Percentiles rank a stretch among this genome's conserved stretches.
These are phyloP conservation scores for Peromyscus californicus DNA, from an alignment of 2,113 vertebrate genomes.

Conservation along the genomic window DNA sequence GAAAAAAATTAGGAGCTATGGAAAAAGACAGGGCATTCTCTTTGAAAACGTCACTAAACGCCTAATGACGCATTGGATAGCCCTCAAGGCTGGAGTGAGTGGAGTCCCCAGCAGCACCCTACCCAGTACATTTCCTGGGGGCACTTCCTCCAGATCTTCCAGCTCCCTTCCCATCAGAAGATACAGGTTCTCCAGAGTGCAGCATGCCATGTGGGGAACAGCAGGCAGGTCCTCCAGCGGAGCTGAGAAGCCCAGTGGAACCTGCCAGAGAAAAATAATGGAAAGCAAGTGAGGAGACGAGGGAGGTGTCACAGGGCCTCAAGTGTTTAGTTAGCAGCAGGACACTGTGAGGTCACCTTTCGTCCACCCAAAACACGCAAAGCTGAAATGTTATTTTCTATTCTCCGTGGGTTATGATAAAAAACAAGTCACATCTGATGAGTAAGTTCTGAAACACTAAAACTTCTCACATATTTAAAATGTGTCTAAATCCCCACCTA, in stretches of 20 bases:
- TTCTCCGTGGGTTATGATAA: neutral
- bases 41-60: neutral
- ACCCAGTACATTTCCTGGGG: conserved; percentile 97
- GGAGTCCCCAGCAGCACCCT: conserved; percentile 1
- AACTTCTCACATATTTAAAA: neutral
- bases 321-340: neutral
- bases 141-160: conserved; percentile 94
- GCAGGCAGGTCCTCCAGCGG: conserved; percentile 80
- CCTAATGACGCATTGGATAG: rapidly evolving
- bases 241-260: conserved; percentile 88
- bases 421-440: neutral
- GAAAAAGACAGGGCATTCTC: neutral
- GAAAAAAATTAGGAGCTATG: neutral
- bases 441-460: conserved; percentile 30
- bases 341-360: neutral
- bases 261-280: conserved; percentile 83
- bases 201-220: conserved; percentile 92
- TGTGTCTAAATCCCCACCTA: neutral
- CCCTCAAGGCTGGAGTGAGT: rapidly evolving
- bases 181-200: conserved; percentile 92
- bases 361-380: neutral
- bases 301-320: neutral
- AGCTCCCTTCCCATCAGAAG: conserved; percentile 97
- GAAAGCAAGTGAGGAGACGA: neutral
- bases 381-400: neutral